Percentiles rank a stretch among this genome's conserved stretches.
These are phyloP conservation scores for Acanthopleura granulata DNA, from an alignment of 2,888 invertebrate genomes.

Conservation along the genomic window DNA sequence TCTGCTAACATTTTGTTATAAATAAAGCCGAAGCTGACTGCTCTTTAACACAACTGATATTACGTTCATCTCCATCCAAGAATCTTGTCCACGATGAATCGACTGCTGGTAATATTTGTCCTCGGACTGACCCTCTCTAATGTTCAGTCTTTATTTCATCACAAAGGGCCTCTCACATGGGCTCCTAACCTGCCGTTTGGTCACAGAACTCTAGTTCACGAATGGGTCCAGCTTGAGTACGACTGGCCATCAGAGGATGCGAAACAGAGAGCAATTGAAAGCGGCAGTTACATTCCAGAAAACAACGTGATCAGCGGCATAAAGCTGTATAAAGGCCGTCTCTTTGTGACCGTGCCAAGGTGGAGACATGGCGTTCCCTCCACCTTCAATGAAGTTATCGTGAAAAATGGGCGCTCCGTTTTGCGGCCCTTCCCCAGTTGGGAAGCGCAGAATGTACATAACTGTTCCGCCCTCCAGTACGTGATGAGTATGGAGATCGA, in stretches of 20 bases:
- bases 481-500: constrained; percentile 57
- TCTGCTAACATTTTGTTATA: too few species aligned
- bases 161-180: too few species aligned
- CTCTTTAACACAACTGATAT: too few species aligned
- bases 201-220: constrained; percentile 30
- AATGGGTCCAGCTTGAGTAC: constrained; percentile 47
- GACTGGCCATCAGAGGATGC: constrained; percentile 36
- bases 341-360: constrained; percentile 51
- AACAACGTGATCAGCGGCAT: constrained; percentile 46
- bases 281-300: constrained; percentile 33
- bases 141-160: too few species aligned
- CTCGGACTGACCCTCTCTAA: too few species aligned
- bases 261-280: constrained; percentile 27
- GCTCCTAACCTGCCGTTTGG: too few species aligned
- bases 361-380: constrained; percentile 47
- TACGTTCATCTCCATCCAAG: too few species aligned
- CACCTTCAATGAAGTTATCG: constrained; percentile 42
- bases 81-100: too few species aligned
- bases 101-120: too few species aligned
- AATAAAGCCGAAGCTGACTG: too few species aligned
- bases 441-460: constrained; percentile 45
- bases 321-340: constrained; percentile 40
- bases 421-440: constrained; percentile 49
- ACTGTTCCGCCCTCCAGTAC: constrained; percentile 51
- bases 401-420: constrained; percentile 25